phyloP scores from a whole-genome alignment of 2,888 invertebrate genomes.

The Lochmaea crataegi region DNA sequence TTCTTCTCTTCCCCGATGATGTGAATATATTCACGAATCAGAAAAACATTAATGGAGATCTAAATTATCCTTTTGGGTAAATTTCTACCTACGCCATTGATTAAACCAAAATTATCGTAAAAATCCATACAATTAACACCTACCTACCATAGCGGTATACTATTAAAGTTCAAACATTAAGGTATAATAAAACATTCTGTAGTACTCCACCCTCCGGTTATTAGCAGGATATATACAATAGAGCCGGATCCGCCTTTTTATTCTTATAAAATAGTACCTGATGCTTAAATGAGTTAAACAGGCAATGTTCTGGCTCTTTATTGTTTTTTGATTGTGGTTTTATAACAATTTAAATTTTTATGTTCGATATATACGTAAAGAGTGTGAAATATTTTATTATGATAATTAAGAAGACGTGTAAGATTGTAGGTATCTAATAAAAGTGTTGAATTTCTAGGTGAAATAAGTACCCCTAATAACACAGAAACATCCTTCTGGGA shows the following conservation, averaged over 20 bases:
- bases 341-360: constrained; percentile 10
- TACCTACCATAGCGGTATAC: constrained; percentile 45
- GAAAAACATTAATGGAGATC: too few relatives aligned
- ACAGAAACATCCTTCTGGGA: too few relatives aligned
- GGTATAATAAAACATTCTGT: constrained; percentile 49
- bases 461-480: too few relatives aligned
- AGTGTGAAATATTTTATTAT: constrained; percentile 7
- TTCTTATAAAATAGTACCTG: constrained; percentile 26
- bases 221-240: constrained; percentile 45
- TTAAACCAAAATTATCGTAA: constrained; percentile 44
- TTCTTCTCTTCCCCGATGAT: too few relatives aligned
- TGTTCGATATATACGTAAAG: neutral
- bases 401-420: neutral
- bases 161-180: constrained; percentile 45
- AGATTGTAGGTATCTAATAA: neutral
- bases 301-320: constrained; percentile 6
- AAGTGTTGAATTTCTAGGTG: neutral
- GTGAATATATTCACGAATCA: too few relatives aligned
- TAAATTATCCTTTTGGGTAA: too few relatives aligned
- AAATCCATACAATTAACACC: constrained; percentile 55
- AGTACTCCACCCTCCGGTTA: constrained; percentile 38
- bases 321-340: constrained; percentile 18
- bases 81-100: constrained; percentile 22
- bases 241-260: constrained; percentile 42
- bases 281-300: constrained; percentile 11